Conservation (phyloP, 2,113 vertebrate species). For the Poeciliopsis prolifica region DNA sequence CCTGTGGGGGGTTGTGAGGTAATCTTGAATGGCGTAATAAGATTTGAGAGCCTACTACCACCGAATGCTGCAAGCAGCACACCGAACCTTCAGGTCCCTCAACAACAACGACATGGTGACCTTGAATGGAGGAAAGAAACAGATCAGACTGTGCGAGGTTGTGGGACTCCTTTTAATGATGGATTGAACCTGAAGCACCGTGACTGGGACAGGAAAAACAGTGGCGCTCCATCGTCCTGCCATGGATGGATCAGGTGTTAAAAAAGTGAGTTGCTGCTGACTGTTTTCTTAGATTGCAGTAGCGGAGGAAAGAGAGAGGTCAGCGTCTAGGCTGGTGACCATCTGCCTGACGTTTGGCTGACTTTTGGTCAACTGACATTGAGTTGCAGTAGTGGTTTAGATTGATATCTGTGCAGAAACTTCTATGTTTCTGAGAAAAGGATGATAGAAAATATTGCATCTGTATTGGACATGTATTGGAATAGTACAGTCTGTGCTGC, state of each 20-base stretch:
- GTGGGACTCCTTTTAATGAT: conserved; percentile 51
- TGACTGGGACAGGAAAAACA: conserved; percentile 15
- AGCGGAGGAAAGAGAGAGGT: conserved; percentile 5
- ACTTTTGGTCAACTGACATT: not conserved
- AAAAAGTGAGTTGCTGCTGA: conserved; percentile 68
- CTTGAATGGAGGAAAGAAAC: conserved; percentile 32
- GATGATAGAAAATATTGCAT: too few relatives aligned
- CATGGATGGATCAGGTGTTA: conserved; percentile 69
- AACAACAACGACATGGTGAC: conserved; percentile 53
- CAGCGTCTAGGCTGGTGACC: conserved; percentile 14
- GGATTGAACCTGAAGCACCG: conserved; percentile 49
- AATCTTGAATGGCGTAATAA: conserved; percentile 77
- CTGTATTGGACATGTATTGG: too few relatives aligned
- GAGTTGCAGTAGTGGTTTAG: not conserved
- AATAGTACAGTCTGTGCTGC: not conserved
- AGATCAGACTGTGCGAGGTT: conserved; percentile 47
- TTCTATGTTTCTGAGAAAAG: too few relatives aligned
- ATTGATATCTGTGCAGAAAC: not conserved
- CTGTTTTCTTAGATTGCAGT: conserved; percentile 14
- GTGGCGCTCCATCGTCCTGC: conserved; percentile 41
- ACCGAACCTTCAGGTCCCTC: conserved; percentile 30
- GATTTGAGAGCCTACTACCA: conserved; percentile 73
- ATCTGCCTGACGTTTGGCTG: conserved; percentile 33
- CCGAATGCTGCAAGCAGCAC: conserved; percentile 42
- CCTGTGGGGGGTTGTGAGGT: conserved; percentile 63